Conservation (phyloP, 2,888 invertebrate species). For the Drosophila neonasuta region DNA sequence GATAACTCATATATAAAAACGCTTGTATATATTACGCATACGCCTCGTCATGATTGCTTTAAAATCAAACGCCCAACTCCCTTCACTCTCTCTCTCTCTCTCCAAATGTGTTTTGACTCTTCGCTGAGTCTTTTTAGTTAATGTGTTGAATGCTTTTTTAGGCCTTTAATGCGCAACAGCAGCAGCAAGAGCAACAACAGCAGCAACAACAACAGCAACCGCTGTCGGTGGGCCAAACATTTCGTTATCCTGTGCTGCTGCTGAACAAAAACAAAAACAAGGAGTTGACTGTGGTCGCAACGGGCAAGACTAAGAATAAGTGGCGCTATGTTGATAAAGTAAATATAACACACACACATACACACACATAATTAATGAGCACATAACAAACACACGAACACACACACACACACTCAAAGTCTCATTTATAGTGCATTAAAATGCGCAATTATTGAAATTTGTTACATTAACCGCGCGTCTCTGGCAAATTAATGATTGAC, state of each 20-base stretch:
- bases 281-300: constrained; percentile 81
- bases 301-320: constrained; percentile 81
- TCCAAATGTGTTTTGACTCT: not conserved
- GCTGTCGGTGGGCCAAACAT: constrained; percentile 56
- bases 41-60: constrained; percentile 59
- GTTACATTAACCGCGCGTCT: constrained; percentile 2
- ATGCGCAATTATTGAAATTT: constrained; percentile 33
- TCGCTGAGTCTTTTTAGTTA: constrained; percentile 4
- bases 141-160: constrained; percentile 67
- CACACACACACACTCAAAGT: constrained; percentile 29
- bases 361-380: constrained; percentile 45
- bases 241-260: constrained; percentile 82
- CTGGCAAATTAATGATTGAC: constrained; percentile 51
- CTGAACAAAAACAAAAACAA: constrained; percentile 82
- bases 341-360: constrained; percentile 70
- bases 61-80: constrained; percentile 12
- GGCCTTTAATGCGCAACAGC: constrained; percentile 67
- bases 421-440: constrained; percentile 49
- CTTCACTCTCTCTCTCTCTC: constrained; percentile 12
- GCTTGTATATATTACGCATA: constrained; percentile 69
- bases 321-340: constrained; percentile 82
- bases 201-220: constrained; percentile 50
- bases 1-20: constrained; percentile 27
- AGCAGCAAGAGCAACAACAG: constrained; percentile 65
- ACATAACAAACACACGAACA: constrained; percentile 30